Conservation (phyloP, 2,113 vertebrate species). For the Pluvianellus socialis region DNA sequence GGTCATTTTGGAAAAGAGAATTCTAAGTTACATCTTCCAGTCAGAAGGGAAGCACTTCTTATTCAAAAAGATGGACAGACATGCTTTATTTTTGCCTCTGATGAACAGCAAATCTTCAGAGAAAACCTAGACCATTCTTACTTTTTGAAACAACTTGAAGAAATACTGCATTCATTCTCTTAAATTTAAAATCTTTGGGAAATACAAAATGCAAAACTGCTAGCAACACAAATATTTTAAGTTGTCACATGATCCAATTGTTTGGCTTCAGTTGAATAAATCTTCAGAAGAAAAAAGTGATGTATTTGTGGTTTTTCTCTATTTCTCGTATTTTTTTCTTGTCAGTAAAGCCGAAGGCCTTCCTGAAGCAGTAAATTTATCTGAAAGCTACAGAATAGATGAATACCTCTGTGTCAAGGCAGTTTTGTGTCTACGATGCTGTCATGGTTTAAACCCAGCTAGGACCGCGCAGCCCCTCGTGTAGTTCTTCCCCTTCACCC, state of each 20-base stretch:
- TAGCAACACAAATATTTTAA: neutral
- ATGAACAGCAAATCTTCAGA: constrained; percentile 17
- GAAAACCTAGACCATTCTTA: neutral
- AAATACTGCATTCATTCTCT: neutral
- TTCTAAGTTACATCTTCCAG: constrained; percentile 25
- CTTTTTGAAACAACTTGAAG: neutral
- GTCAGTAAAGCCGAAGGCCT: neutral
- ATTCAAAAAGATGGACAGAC: constrained; percentile 40
- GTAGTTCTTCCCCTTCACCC: neutral
- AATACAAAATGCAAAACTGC: neutral
- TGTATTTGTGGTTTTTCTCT: neutral
- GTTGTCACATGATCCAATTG: neutral
- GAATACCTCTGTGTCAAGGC: neutral
- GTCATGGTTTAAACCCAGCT: neutral
- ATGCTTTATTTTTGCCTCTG: constrained; percentile 28
- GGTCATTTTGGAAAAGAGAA: constrained; percentile 51
- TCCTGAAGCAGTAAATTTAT: neutral
- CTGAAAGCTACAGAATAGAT: neutral
- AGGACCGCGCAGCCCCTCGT: neutral
- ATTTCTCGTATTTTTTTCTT: neutral
- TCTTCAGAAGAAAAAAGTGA: constrained; percentile 4
- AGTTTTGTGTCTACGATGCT: neutral
- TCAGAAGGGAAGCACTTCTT: constrained; percentile 38
- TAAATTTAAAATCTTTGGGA: neutral
- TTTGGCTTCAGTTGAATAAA: constrained; percentile 31